Conservation (phyloP, 2,888 invertebrate species). For the Salticus scenicus region DNA sequence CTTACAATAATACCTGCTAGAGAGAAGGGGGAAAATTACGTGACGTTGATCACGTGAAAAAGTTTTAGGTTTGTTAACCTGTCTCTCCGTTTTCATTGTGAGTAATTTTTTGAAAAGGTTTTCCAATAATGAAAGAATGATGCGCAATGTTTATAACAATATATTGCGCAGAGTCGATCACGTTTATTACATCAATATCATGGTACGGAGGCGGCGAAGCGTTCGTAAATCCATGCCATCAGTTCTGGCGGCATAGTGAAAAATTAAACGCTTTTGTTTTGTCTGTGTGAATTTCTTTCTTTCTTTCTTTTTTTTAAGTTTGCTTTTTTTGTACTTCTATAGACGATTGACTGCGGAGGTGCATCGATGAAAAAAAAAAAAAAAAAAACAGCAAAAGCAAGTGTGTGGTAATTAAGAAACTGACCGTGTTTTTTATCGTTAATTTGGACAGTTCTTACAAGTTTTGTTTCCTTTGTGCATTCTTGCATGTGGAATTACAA, state of each 20-base stretch:
- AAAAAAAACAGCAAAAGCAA: not conserved
- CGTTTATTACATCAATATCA: constrained; percentile 69
- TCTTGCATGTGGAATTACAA: not conserved
- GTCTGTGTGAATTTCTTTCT: not conserved
- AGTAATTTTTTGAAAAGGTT: constrained; percentile 58
- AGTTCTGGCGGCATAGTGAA: constrained; percentile 45
- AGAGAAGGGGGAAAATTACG: constrained; percentile 38
- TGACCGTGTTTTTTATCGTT: constrained; percentile 6
- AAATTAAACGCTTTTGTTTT: constrained; percentile 49
- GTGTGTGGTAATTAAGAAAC: constrained; percentile 1
- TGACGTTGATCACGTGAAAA: constrained; percentile 62
- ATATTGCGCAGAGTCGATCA: constrained; percentile 37
- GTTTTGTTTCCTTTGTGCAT: not conserved
- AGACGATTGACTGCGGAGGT: not conserved
- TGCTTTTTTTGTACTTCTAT: not conserved
- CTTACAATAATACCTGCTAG: constrained; percentile 55
- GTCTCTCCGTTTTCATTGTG: constrained; percentile 56
- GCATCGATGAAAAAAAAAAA: not conserved
- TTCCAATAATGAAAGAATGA: constrained; percentile 44
- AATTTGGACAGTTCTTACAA: not conserved
- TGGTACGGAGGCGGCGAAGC: constrained; percentile 38
- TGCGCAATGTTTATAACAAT: constrained; percentile 45
- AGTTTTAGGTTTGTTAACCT: constrained; percentile 63
- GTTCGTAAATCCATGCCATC: constrained; percentile 53
- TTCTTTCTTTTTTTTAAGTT: not conserved